Conservation (phyloP, 2,888 invertebrate species). For the Ophion obscuratus region DNA sequence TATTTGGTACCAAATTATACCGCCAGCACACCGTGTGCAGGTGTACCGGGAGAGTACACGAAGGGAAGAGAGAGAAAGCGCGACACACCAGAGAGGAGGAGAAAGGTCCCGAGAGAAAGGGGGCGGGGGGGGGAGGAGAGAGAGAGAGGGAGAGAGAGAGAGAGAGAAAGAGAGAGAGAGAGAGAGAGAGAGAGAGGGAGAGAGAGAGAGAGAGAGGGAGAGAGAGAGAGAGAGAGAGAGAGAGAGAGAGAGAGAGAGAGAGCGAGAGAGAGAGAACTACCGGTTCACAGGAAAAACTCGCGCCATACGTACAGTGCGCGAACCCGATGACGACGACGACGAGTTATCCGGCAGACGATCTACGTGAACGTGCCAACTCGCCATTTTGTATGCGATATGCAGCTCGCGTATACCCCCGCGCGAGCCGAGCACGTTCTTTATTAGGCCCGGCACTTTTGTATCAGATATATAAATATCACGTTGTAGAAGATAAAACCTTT, state of each 20-base stretch:
- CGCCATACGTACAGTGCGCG: slow-evolving; percentile 45
- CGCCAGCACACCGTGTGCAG: slow-evolving; percentile 46
- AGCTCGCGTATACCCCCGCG: slow-evolving; percentile 54
- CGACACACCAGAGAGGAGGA: neutral
- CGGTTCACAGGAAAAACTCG: slow-evolving; percentile 42
- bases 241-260: neutral
- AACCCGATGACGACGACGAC: slow-evolving; percentile 55
- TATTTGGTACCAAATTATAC: slow-evolving; percentile 60
- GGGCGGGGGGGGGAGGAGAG: neutral
- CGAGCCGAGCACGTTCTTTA: slow-evolving; percentile 63
- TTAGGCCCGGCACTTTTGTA: slow-evolving; percentile 54
- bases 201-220: neutral
- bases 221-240: neutral
- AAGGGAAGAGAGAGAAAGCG: slow-evolving; percentile 1
- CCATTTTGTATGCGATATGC: slow-evolving; percentile 68
- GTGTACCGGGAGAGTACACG: slow-evolving; percentile 32
- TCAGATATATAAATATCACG: slow-evolving; percentile 5
- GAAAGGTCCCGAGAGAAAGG: neutral
- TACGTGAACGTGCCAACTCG: slow-evolving; percentile 67
- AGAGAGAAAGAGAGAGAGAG: neutral
- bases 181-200: neutral
- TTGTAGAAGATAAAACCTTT: neutral
- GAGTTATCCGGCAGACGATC: slow-evolving; percentile 65
- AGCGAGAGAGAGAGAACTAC: slow-evolving; percentile 2
- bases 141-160: neutral